A percentile compares a stretch with the other conserved stretches of the same genome.
These are phyloP conservation scores for Hoplodrina blanda DNA, from an alignment of 2,888 invertebrate genomes.

Conservation along the genomic window DNA sequence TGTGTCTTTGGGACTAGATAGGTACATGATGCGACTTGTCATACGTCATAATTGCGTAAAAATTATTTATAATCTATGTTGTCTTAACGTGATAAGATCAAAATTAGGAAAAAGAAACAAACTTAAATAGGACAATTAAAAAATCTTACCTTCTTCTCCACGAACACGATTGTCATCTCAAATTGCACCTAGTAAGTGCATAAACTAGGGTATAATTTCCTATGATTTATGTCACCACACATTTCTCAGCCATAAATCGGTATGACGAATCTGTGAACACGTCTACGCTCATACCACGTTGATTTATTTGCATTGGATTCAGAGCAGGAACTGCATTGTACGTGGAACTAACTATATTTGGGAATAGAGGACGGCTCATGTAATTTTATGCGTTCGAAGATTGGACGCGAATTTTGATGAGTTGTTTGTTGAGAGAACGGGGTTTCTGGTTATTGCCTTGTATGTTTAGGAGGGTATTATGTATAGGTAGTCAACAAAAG, in stretches of 20 bases:
- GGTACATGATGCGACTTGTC: no score
- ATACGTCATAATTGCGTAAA: no score
- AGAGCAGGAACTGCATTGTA: conserved; percentile 44
- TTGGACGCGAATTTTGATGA: conserved; percentile 39
- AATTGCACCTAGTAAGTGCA: conserved; percentile 17
- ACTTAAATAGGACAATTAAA: no score
- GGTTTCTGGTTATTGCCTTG: conserved; percentile 29
- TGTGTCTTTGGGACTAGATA: no score
- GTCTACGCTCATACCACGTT: conserved; percentile 40
- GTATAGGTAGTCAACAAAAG: not conserved
- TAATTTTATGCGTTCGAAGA: conserved; percentile 55
- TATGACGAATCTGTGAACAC: conserved; percentile 64
- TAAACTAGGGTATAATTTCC: conserved; percentile 37
- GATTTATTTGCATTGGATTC: conserved; percentile 54
- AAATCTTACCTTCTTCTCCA: no score
- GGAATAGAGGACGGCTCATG: conserved; percentile 54
- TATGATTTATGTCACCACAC: conserved; percentile 49
- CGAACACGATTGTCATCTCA: not conserved
- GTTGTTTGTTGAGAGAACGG: conserved; percentile 20
- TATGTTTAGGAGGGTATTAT: not conserved
- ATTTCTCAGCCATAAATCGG: conserved; percentile 57
- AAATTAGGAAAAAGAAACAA: no score
- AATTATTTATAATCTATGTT: no score
- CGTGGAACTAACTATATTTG: conserved; percentile 55
- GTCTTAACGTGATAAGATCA: no score